Base-by-base conservation (phyloP, 2,888 invertebrate species). In the Melinopterus prodromus region DNA sequence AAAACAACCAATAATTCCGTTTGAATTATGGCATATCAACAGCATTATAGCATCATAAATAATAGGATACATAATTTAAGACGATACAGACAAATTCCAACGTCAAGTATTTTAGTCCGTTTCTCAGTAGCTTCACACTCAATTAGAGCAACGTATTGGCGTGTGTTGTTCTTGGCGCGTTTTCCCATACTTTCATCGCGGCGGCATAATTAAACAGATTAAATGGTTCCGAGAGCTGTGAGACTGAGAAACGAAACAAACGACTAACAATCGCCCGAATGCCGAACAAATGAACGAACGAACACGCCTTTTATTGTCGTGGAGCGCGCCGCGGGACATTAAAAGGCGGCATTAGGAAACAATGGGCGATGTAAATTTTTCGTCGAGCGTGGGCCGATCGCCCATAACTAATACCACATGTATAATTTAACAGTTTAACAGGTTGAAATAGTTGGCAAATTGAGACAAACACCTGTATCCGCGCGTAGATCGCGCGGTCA, bases 401-500 rank as follows among this genome's bases (percentile, higher is more conserved):
- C 9, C 12, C 12, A 26, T 74, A 36, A 74, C 74, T 74, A 74
- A 74, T 74, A 37, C 37, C 37, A 74, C 35, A 74, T 37, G 74
- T 36, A 36, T 74, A 74, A 74, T 26, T 74, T 74, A 74, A 74
- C 37, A 74, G 74, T 26, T 35, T 74, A 74, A 16, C 26, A 74
- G 74, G 74, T 74, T 74, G 37, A 74, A 74, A 74, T 74, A 36
- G 36, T 74, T 74, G 74, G 74, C 74, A 74, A 26, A 74, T 74
- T 74, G 74, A 74, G 74, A 74, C 37, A 74, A 74, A 74, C 74
- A 74, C 74, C 74, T 74, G 74, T 74, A 76, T 77, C 80, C 77
- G 74, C 77, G 80, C 78, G 79, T 84, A 85, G 84, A 84, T 83
- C 16, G 70, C 78, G 69, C 53, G 53, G 53, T 53, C 53, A 12